Percentiles rank a stretch among this genome's conserved stretches.
phyloP scores from a whole-genome alignment of 2,113 vertebrate species.

The Indicator indicator region DNA sequence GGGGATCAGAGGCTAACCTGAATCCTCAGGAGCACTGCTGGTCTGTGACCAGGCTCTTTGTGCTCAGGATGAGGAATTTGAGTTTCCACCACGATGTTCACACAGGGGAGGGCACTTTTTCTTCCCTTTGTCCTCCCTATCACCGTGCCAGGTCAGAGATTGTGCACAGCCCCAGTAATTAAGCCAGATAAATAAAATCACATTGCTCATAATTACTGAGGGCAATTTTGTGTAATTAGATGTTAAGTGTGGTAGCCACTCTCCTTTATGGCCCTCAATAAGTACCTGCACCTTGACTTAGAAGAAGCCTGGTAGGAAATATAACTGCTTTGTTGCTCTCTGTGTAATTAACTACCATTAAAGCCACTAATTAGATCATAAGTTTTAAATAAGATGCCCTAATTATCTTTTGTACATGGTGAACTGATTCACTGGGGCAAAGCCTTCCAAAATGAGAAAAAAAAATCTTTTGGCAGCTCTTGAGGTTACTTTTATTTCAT shows the following conservation, averaged over 20 bases:
- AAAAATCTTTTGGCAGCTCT: background rate
- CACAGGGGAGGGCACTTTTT: background rate
- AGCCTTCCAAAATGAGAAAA: slow-evolving; percentile 63
- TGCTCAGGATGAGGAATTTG: background rate
- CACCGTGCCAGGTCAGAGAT: slow-evolving; percentile 76
- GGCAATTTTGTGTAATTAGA: slow-evolving; percentile 80
- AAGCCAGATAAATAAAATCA: slow-evolving; percentile 82
- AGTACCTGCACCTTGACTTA: slow-evolving; percentile 74
- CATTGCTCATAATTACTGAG: slow-evolving; percentile 83
- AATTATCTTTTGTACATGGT: slow-evolving; percentile 81
- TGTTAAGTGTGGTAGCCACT: slow-evolving; percentile 79
- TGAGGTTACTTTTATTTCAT: slow-evolving; percentile 43
- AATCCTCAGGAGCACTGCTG: background rate
- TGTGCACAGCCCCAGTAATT: slow-evolving; percentile 72
- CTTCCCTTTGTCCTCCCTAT: slow-evolving; percentile 66
- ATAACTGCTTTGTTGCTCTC: slow-evolving; percentile 81
- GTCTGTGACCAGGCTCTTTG: background rate
- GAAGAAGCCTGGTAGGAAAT: slow-evolving; percentile 72
- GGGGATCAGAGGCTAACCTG: background rate
- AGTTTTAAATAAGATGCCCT: slow-evolving; percentile 84
- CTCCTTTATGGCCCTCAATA: slow-evolving; percentile 76
- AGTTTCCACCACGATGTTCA: background rate
- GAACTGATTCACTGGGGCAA: slow-evolving; percentile 74
- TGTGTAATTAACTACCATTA: slow-evolving; percentile 82
- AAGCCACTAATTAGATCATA: slow-evolving; percentile 82